Base-by-base conservation (phyloP, 2,797 vertebrate species). In the Melanotaenia pygmaea region DNA sequence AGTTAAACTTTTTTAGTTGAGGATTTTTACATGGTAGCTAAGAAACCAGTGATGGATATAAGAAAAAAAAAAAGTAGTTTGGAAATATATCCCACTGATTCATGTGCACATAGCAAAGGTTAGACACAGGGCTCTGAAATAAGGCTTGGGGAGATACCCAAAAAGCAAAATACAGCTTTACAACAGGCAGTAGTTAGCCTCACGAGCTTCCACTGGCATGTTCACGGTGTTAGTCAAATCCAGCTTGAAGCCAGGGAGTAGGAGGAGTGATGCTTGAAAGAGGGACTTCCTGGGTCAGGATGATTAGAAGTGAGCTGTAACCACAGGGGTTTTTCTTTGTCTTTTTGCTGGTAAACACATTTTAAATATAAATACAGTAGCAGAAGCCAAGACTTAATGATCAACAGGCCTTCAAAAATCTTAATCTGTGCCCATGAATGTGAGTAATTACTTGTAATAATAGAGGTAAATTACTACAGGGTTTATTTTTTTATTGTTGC, bases 251-350 rank as follows among this genome's bases (percentile, higher is more conserved):
- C 86, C 84, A 86, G 70, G 71, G 77, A 67, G 81, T 75, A 77
- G 85, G 81, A 76, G 72, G 80, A 64, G 67, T 80, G 86, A 78
- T 69, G 75, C 83, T 68, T 78, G 74, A 76, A 74, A 80, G 70
- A 88, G 78, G 8, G 28, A 50, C 81, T 88, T 74, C 72, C 71
- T 82, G 89, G 84, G 77, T 83, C 68, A 83, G 53, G 65, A 76
- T 70, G 85, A 87, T 89, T 89, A 86, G 74, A 84, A 87, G 83
- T 83, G 79, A 79, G 81, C 67, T 70, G 75, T 79, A 86, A 83
- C 80, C 77, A 77, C 71, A 62, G 86, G 72, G 76, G 73, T 76
- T 83, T 80, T 58, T 76, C 60, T 88, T 89, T 91, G 83, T 87
- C 77, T 85, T 53, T 76, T 63, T 57, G 80, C 82, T 83, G 69